Evolutionary conservation across 2,113 vertebrate species (phyloP).

Genomic region (Notiomystis cincta): DNA sequence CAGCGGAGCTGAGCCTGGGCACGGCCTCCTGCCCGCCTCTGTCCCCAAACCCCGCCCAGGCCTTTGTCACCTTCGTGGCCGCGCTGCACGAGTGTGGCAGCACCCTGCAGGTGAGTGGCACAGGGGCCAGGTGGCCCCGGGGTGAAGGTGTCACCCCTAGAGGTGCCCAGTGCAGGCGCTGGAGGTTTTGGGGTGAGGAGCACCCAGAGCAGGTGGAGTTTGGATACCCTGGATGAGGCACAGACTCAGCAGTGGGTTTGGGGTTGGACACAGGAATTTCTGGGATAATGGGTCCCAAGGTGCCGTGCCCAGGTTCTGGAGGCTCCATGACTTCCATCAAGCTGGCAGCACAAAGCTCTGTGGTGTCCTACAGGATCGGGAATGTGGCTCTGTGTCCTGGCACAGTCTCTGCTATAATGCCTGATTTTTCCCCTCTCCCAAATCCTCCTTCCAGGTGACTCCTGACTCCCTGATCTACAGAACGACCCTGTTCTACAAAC

Average conservation of each 20-base stretch:
- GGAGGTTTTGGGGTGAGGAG: background rate
- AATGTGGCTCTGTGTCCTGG: accelerated
- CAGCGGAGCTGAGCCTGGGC: background rate
- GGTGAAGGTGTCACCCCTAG: background rate
- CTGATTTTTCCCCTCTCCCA: background rate
- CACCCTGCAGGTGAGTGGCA: background rate
- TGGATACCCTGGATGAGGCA: accelerated
- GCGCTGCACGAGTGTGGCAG: background rate
- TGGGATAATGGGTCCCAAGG: background rate
- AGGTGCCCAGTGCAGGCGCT: too few species aligned
- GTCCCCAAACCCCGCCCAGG: background rate
- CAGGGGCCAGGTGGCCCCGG: accelerated
- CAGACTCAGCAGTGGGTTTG: accelerated
- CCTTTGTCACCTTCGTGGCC: background rate
- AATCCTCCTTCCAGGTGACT: background rate
- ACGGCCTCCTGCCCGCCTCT: background rate
- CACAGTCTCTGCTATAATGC: too few species aligned
- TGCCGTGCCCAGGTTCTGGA: accelerated
- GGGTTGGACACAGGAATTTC: background rate
- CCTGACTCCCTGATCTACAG: background rate
- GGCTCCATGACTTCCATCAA: background rate
- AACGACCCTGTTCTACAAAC: background rate
- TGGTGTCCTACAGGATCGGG: background rate
- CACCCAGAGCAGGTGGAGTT: accelerated
- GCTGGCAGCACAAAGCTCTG: accelerated